phyloP scores from a whole-genome alignment of 1,140 invertebrate genomes.

The Sweltsa coloradensis region DNA sequence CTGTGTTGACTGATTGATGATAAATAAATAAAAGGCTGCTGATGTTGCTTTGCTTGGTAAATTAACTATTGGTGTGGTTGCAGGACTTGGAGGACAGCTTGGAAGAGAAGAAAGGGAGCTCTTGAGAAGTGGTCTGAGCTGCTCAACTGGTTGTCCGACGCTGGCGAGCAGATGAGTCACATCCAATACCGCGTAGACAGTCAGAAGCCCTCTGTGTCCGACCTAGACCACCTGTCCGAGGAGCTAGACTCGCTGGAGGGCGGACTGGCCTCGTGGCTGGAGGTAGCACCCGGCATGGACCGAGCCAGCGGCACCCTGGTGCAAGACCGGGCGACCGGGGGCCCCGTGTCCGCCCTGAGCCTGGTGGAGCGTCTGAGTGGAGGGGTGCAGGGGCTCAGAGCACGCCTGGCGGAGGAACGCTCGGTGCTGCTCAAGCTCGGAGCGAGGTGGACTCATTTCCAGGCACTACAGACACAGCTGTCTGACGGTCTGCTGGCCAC shows the following conservation, averaged over 20 bases:
- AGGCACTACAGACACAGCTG: conserved; percentile 22
- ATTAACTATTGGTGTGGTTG: conserved; percentile 11
- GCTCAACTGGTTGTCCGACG: conserved; percentile 66
- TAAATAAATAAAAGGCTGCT: too few relatives aligned
- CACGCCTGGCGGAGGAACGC: conserved; percentile 47
- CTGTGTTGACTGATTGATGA: too few relatives aligned
- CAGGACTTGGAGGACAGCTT: conserved; percentile 58
- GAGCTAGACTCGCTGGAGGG: conserved; percentile 45
- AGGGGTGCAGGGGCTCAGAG: conserved; percentile 47
- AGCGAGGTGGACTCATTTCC: conserved; percentile 24
- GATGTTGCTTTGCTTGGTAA: not conserved
- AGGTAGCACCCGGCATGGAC: conserved; percentile 52
- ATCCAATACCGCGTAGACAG: conserved; percentile 67
- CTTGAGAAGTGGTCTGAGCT: conserved; percentile 76
- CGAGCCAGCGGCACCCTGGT: conserved; percentile 44
- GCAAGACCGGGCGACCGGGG: conserved; percentile 49
- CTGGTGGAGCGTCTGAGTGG: conserved; percentile 58
- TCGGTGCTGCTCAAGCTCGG: conserved; percentile 34
- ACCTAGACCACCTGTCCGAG: conserved; percentile 25
- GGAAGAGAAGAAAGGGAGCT: conserved; percentile 53
- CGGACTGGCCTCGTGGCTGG: conserved; percentile 55
- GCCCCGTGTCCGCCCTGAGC: conserved; percentile 50
- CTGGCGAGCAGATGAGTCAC: conserved; percentile 65
- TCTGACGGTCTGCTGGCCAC: conserved; percentile 17
- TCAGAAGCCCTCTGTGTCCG: conserved; percentile 48